Evolutionary conservation across 1,140 invertebrate species (phyloP).

Genomic region (Sweltsa coloradensis): DNA sequence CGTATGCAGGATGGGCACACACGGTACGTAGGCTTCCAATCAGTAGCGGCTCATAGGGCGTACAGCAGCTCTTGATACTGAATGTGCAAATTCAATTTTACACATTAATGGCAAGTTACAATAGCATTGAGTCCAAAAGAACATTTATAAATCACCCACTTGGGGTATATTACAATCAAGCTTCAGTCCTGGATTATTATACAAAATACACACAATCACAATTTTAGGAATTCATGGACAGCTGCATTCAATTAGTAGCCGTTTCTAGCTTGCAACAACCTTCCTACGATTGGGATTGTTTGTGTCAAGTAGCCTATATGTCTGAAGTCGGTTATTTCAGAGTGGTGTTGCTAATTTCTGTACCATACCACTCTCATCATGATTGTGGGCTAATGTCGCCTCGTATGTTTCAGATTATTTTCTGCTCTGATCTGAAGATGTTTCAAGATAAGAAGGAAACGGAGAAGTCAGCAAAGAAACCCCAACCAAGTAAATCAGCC

Average conservation of each 20-base stretch:
- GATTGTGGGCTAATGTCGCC: background rate
- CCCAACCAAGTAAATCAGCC: too few relatives aligned
- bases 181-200: background rate
- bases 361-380: background rate
- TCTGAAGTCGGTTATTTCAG: background rate
- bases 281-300: background rate
- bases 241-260: background rate
- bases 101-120: background rate
- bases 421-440: constrained; percentile 61
- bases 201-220: background rate
- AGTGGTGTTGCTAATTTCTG: background rate
- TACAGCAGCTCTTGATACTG: background rate
- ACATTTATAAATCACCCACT: background rate
- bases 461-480: too few relatives aligned
- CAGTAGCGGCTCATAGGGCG: background rate
- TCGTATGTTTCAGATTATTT: constrained; percentile 48
- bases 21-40: constrained; percentile 43
- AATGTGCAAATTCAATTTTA: background rate
- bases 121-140: background rate
- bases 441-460: constrained; percentile 42
- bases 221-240: background rate
- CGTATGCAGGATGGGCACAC: constrained; percentile 90
- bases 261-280: background rate
- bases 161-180: background rate
- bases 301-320: background rate